A percentile compares a stretch with the other conserved stretches of the same genome.
Evolutionary conservation across 2,797 vertebrate genomes (phyloP).

Genomic region (Rostrhamus sociabilis): DNA sequence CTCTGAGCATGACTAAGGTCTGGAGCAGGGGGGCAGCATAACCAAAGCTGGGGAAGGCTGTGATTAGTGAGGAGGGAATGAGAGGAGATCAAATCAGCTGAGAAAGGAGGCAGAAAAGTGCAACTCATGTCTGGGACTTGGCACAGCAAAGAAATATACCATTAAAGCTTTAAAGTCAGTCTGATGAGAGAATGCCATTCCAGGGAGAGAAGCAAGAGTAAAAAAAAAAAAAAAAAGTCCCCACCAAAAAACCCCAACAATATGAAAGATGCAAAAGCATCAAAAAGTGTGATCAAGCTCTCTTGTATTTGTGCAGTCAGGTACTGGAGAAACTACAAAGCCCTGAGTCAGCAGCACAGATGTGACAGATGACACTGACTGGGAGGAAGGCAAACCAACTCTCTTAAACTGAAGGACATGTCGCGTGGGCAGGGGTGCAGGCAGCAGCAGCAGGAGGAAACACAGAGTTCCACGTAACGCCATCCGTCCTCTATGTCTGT

Average conservation of each 20-base stretch:
- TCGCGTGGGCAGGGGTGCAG: rapidly evolving
- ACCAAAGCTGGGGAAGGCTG: conserved; percentile 24
- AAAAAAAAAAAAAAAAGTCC: background rate
- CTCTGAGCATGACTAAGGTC: conserved; percentile 39
- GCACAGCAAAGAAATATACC: background rate
- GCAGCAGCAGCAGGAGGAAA: background rate
- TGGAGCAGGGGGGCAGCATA: conserved; percentile 62
- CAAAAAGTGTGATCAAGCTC: background rate
- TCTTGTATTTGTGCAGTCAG: background rate
- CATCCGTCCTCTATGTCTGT: rapidly evolving
- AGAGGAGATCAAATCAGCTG: background rate
- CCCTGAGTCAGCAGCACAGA: background rate
- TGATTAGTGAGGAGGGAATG: background rate
- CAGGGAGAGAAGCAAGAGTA: background rate
- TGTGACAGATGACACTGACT: background rate
- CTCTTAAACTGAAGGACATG: background rate
- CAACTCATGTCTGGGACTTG: background rate
- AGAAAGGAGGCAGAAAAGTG: background rate
- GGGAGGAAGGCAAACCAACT: background rate
- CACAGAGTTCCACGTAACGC: background rate
- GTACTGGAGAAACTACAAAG: background rate
- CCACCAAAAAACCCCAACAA: too few species aligned
- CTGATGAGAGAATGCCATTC: background rate
- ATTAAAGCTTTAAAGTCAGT: background rate
- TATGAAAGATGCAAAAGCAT: background rate